phyloP scores from a whole-genome alignment of 2,888 invertebrate genomes.

The Cheilosia impressa region DNA sequence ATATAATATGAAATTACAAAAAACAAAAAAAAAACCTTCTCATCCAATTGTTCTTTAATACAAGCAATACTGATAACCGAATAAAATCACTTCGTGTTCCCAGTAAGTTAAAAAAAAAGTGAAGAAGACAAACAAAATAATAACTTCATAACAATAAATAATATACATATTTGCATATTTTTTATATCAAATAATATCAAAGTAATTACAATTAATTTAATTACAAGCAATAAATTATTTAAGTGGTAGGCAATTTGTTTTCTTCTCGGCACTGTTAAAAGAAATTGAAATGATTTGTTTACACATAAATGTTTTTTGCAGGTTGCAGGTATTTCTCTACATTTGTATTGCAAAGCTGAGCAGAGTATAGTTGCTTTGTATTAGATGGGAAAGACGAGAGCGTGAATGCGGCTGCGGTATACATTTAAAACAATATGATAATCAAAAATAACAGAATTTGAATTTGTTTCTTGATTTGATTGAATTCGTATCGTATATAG shows the following conservation, averaged over 20 bases:
- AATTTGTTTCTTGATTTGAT: conserved; percentile 35
- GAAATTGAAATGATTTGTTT: conserved; percentile 3
- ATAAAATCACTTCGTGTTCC: conserved; percentile 34
- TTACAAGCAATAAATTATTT: conserved; percentile 72
- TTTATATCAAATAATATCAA: conserved; percentile 70
- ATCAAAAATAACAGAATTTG: conserved; percentile 35
- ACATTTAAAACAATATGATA: conserved; percentile 46
- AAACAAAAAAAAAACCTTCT: not conserved
- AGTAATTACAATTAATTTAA: conserved; percentile 62
- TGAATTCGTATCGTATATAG: conserved; percentile 42
- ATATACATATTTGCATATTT: conserved; percentile 39
- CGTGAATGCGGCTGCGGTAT: conserved; percentile 35
- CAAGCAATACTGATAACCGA: conserved; percentile 47
- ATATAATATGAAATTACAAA: conserved; percentile 49
- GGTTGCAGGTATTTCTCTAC: conserved; percentile 39
- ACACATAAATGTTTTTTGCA: not conserved
- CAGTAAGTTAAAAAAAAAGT: conserved; percentile 34
- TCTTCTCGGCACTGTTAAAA: conserved; percentile 3
- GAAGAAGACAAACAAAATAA: conserved; percentile 13
- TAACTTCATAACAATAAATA: conserved; percentile 33
- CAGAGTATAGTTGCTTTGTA: not conserved
- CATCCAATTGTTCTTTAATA: conserved; percentile 47
- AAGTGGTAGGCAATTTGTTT: conserved; percentile 56
- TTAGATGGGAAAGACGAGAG: not conserved
- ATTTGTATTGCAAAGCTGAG: conserved; percentile 26